Evolutionary conservation across 2,113 vertebrate species (phyloP), one percentile per base, ranked within the genome.

Genomic region (Ptilonorhynchus violaceus): DNA sequence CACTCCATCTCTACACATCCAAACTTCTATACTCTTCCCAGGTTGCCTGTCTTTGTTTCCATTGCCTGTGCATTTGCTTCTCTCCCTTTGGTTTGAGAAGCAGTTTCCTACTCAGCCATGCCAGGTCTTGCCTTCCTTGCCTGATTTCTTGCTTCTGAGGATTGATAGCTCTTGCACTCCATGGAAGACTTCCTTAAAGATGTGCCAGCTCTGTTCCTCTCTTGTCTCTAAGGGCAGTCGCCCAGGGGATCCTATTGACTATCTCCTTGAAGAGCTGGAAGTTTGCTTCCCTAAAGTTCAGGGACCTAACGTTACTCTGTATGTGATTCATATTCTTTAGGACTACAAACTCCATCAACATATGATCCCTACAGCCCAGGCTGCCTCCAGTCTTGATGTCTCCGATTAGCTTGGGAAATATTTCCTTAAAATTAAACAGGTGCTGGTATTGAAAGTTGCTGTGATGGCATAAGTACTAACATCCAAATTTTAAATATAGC

Each of bases 61-160:
- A 59, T 6, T 74, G 33, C 16, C 16, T 59, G 1, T 33, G 15
- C 12, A 33, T 66, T 81, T 66, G 4, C 7, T 30, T 67, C 37
- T 81, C 58, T 44, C 19, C 0, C 0, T 74, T 66, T 33, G 11
- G 4, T 44, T 67, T 52, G 19, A 52, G 21, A 44, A 46, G 7
- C 13, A 52, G 7, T 28, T 59, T 73, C 11, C 41, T 72, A 35
- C 9, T 56, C 24, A 74, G 1, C 6, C 8, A 19, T 20, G 27
- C 8, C 10, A 42, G 27, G 23, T 59, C 15, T 37, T 66, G 21
- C 52, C 15, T 44, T 89, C 27, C 44, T 66, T 52, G 6, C 8
- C 12, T 35, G 42, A 0, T 50, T 52, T 46, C 37, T 74, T 24
- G 2, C 15, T 59, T 7, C 16, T 53, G 44, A 11, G 23, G 10